Evolutionary conservation across 2,113 vertebrate species (phyloP).

Genomic region (Seriola quinqueradiata): DNA sequence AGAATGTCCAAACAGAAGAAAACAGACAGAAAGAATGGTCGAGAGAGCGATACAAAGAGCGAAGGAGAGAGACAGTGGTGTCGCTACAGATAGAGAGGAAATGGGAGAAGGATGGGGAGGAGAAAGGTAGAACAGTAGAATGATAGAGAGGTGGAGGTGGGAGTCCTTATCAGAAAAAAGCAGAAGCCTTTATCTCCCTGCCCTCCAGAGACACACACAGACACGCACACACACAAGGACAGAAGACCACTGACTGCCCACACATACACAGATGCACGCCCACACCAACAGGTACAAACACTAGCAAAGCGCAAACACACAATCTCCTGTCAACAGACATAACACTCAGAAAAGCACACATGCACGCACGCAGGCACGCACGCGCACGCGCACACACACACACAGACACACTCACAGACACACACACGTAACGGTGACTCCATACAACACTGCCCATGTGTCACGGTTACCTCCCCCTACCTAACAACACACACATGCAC

Average conservation of each 20-base stretch:
- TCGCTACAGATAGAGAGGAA: slow-evolving; percentile 34
- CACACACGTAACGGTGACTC: background rate
- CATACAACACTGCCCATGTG: slow-evolving; percentile 3
- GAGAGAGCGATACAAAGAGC: slow-evolving; percentile 25
- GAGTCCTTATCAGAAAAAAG: slow-evolving; percentile 82
- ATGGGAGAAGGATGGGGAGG: slow-evolving; percentile 50
- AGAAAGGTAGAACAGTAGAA: slow-evolving; percentile 63
- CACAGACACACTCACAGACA: slow-evolving; percentile 8
- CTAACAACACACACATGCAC: slow-evolving; percentile 26
- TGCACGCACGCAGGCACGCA: background rate
- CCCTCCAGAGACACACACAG: slow-evolving; percentile 69
- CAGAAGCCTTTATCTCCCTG: slow-evolving; percentile 78
- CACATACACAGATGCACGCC: background rate
- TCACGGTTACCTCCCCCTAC: background rate
- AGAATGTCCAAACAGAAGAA: background rate
- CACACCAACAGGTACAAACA: slow-evolving; percentile 22
- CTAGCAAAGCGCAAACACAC: slow-evolving; percentile 3
- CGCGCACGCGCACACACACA: background rate
- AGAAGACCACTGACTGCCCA: slow-evolving; percentile 44
- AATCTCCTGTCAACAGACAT: slow-evolving; percentile 35
- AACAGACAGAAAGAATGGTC: background rate
- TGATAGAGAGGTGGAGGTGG: slow-evolving; percentile 78
- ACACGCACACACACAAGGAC: slow-evolving; percentile 21
- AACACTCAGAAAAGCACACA: background rate
- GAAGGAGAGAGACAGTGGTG: slow-evolving; percentile 23